These are phyloP conservation scores for Mesembrinibis cayennensis DNA, from an alignment of 2,113 vertebrate genomes.

Conservation along the genomic window DNA sequence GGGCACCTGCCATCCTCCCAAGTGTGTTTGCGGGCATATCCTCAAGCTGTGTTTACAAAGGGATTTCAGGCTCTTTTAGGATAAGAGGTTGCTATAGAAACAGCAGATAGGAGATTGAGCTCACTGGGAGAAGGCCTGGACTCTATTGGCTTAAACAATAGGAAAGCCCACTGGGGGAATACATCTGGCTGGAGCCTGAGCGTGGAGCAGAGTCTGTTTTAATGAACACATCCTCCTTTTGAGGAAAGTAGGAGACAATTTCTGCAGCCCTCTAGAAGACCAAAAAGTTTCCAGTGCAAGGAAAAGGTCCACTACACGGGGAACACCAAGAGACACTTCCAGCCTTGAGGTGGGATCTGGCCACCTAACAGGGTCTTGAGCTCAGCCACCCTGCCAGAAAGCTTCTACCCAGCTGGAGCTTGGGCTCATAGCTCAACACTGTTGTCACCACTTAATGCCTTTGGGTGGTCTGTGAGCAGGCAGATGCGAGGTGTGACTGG, in stretches of 20 bases:
- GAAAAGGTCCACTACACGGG: neutral
- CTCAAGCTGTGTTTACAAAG: conserved; percentile 45
- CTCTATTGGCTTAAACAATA: neutral
- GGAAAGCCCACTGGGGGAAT: neutral
- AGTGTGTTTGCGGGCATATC: neutral
- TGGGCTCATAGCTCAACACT: neutral
- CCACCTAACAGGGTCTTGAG: neutral
- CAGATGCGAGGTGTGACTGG: neutral
- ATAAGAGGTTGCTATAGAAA: conserved; percentile 63
- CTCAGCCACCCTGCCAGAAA: neutral
- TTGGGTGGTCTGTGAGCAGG: neutral
- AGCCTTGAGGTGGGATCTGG: neutral
- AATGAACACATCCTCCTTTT: neutral
- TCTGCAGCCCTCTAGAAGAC: neutral
- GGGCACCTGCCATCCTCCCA: conserved; percentile 6
- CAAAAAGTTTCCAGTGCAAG: neutral
- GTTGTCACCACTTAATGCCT: neutral
- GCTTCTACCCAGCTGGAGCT: neutral
- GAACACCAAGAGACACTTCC: neutral
- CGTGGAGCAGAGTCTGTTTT: neutral
- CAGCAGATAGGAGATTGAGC: conserved; percentile 22
- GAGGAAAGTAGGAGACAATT: neutral
- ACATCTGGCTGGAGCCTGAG: neutral
- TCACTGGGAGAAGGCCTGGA: neutral
- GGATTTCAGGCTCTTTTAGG: conserved; percentile 51